Evolutionary conservation across 2,797 vertebrate genomes (phyloP).

Genomic region (Hyperoplus lanceolatus): DNA sequence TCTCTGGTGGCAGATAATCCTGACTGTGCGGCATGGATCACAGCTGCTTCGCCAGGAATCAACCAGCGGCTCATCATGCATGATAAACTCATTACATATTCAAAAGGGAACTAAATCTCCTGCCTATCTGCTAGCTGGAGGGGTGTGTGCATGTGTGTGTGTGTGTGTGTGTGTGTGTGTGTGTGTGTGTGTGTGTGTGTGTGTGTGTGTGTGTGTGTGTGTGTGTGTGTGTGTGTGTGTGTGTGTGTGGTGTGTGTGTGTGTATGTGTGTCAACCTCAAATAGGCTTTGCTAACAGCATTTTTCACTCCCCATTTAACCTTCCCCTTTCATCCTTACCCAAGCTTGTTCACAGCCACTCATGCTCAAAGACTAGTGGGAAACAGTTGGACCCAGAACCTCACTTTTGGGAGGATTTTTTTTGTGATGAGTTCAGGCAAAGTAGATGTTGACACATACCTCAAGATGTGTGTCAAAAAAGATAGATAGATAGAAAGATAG

Average conservation of each 20-base stretch:
- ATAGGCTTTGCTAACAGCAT: slow-evolving; percentile 53
- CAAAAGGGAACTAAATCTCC: slow-evolving; percentile 77
- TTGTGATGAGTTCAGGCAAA: slow-evolving; percentile 14
- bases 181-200: slow-evolving; percentile 17
- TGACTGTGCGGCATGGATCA: slow-evolving; percentile 66
- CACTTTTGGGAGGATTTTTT: slow-evolving; percentile 14
- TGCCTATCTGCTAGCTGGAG: slow-evolving; percentile 71
- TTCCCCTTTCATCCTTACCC: slow-evolving; percentile 42
- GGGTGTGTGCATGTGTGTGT: slow-evolving; percentile 46
- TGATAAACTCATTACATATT: slow-evolving; percentile 83
- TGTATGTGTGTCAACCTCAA: slow-evolving; percentile 27
- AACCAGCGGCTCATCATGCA: slow-evolving; percentile 71
- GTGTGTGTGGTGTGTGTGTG: slow-evolving; percentile 30
- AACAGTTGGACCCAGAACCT: slow-evolving; percentile 47
- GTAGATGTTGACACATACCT: slow-evolving; percentile 34
- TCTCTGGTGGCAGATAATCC: slow-evolving; percentile 81
- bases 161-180: slow-evolving; percentile 17
- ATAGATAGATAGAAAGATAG: background rate
- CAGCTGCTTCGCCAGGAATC: slow-evolving; percentile 72
- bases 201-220: slow-evolving; percentile 39
- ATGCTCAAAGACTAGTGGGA: slow-evolving; percentile 27
- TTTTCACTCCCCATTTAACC: slow-evolving; percentile 65
- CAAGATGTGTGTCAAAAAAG: background rate
- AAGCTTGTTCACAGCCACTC: slow-evolving; percentile 27
- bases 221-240: slow-evolving; percentile 13